These are phyloP conservation scores for Isotomurus palustris DNA, from an alignment of 2,888 invertebrate species.

Conservation along the genomic window DNA sequence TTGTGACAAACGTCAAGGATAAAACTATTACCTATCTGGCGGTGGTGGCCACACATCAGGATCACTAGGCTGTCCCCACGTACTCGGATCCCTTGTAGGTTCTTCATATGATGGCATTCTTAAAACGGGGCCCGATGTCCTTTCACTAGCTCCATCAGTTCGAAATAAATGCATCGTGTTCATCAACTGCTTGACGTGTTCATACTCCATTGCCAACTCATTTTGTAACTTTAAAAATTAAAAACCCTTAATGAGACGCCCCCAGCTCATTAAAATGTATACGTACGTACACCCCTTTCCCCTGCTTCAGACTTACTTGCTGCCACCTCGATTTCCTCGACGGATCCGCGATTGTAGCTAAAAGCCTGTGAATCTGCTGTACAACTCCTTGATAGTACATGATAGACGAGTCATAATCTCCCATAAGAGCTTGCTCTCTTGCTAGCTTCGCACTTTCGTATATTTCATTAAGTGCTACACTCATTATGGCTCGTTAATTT, in stretches of 20 bases:
- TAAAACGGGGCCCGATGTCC: slow-evolving; percentile 42
- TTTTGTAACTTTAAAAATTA: slow-evolving; percentile 67
- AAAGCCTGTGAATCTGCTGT: slow-evolving; percentile 80
- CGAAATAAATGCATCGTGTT: slow-evolving; percentile 71
- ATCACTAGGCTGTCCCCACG: slow-evolving; percentile 55
- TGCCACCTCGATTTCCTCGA: slow-evolving; percentile 83
- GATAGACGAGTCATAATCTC: slow-evolving; percentile 83
- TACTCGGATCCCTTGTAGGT: slow-evolving; percentile 69
- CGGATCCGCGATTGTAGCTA: slow-evolving; percentile 73
- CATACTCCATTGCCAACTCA: slow-evolving; percentile 82
- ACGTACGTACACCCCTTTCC: slow-evolving; percentile 26
- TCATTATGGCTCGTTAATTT: too few relatives aligned
- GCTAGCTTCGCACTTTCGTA: slow-evolving; percentile 92
- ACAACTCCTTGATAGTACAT: slow-evolving; percentile 91
- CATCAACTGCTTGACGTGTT: slow-evolving; percentile 78
- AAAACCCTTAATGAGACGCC: neutral
- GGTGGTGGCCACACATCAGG: slow-evolving; percentile 57
- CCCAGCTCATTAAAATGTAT: neutral
- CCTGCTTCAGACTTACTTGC: slow-evolving; percentile 59
- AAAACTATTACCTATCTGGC: slow-evolving; percentile 68
- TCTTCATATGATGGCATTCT: slow-evolving; percentile 55
- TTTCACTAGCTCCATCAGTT: slow-evolving; percentile 58
- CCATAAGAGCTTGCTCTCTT: slow-evolving; percentile 88
- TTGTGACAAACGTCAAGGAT: slow-evolving; percentile 62
- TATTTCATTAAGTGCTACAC: slow-evolving; percentile 83